Base-by-base conservation (phyloP, 1,140 invertebrate genomes). In the Danaus plexippus region DNA sequence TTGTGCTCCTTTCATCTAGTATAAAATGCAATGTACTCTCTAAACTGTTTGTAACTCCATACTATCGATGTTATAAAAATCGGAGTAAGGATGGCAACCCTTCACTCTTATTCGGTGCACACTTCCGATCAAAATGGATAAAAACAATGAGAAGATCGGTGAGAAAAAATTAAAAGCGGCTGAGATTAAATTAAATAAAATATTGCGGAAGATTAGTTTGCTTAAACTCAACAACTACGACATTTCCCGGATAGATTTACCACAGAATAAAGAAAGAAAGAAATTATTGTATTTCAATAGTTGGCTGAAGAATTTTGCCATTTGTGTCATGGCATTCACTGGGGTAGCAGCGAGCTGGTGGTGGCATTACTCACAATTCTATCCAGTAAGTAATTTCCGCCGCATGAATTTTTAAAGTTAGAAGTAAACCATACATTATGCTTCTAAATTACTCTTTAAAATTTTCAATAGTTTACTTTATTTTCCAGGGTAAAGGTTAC, bases 151-250 rank as follows among this genome's bases (percentile, higher is more conserved):
- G 4, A 82, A 75, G 59, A 54, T 60, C 2, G 75, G 67, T 46
- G 79, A 82, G 1, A 83, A 82, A 65, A 84, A 74, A 62, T 11
- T 70, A 1, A 85, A 85, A 77, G 50, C 47, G 0, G 76, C 73
- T 0, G 79, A 85, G 65, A 40, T 73, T 4, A 81, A 77, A 73
- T 15, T 83, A 12, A 53, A 60, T 12, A 82, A 80, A 64, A 77
- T 85, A 52, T 7, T 84, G 0, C 65, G 65, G 42, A 85, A 82
- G 71, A 77, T 82, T 1, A 67, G 81, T 1, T 55, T n/a, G 53
- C 64, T 77, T 1, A 79, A 82, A 63, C 57, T 85, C 8, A 71
- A 61, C 52, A 64, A 66, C 59, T 50, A 70, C 11, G 72, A 71
- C 58, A 58, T 78, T 44, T 70, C 70, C 0, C 60, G 54, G 10